Evolutionary conservation across 1,140 invertebrate species (phyloP), one percentile per base, ranked within the genome.

Genomic region (Diabrotica virgifera): DNA sequence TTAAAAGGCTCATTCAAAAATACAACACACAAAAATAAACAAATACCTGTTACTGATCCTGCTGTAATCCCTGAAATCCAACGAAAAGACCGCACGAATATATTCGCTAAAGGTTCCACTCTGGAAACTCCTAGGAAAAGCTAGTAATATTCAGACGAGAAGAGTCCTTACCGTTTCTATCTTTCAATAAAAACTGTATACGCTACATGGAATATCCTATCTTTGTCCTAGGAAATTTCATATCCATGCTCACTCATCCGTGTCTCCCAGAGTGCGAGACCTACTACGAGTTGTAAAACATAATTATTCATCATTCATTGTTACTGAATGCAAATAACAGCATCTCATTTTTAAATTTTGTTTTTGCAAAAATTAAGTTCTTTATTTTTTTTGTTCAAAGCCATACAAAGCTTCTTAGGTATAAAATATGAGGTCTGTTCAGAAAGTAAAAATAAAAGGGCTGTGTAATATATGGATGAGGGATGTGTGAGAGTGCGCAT

Each of bases 221-320:
- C 35, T 63, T 59, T 63, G 51, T 67, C 65, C 65, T 63, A 67
- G 65, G 61, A 67, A 63, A 63, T 67, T 67, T 58, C 62, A 62
- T 59, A 46, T 46, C 40, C n/a, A n/a, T n/a, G n/a, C 40, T 46
- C 8, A 46, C n/a, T n/a, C 62, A 38, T 63, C 61, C 65, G 51
- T 56, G 59, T 60, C 59, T 62, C 64, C 52, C 40, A 59, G 46
- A 55, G 59, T 67, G 65, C 58, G 65, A 67, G 65, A 67, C 65
- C 65, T 67, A 67, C 53, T 56, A 55, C 46, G 58, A n/a, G n/a
- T 67, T 63, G 65, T 61, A 67, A 67, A 67, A 37, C 59, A 65
- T 37, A 56, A 66, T 55, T 55, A 61, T 55, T 60, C 50, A 51
- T 52, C 40, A 12, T 5, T 10, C 40, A 10, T 6, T 46, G 4